Base-by-base conservation (phyloP, 2,113 vertebrate genomes). In the Turdus rufiventris region DNA sequence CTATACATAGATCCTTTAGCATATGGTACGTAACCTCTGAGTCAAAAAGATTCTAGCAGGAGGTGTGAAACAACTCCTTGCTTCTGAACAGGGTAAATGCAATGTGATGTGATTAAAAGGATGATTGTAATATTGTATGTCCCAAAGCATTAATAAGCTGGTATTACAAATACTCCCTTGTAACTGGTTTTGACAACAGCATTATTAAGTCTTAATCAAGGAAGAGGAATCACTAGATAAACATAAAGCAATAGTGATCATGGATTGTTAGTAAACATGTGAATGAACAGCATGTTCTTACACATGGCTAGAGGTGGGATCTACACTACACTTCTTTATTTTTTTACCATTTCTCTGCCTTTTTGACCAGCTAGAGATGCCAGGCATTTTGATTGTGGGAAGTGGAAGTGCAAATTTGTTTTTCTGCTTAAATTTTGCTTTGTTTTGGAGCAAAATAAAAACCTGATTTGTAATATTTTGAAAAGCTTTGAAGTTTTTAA, bases 131-230 rank as follows among this genome's bases (percentile, higher is more conserved):
- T 90, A 87, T 66, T 94, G 77, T 86, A 56, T 87, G 65, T 95
- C 95, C 91, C 51, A 1, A 89, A 93, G 79, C 76, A 67, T 95
- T 90, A 96, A 96, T 96, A 96, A 93, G 40, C 51, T 91, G 42
- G 40, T 68, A 90, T 85, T 95, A 95, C 70, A 95, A 94, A 93
- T 68, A 82, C 36, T 96, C 91, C 82, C 73, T 80, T 24, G 58
- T 94, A 97, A 96, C 79, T 1, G 5, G n/a, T 95, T 96, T 93
- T 96, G 87, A 91, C 89, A 95, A 89, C 79, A 94, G 66, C 76
- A 62, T 94, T 96, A 94, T 96, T 95, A 97, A 94, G 95, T 60
- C 56, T 79, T 96, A 96, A 97, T 96, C 96, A 96, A 93, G 95
- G 75, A 93, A 93, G 53, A 89, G 28, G 54, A 85, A 95, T 93